Conservation (phyloP, 2,113 vertebrate genomes). For the Laticauda laticaudata region DNA sequence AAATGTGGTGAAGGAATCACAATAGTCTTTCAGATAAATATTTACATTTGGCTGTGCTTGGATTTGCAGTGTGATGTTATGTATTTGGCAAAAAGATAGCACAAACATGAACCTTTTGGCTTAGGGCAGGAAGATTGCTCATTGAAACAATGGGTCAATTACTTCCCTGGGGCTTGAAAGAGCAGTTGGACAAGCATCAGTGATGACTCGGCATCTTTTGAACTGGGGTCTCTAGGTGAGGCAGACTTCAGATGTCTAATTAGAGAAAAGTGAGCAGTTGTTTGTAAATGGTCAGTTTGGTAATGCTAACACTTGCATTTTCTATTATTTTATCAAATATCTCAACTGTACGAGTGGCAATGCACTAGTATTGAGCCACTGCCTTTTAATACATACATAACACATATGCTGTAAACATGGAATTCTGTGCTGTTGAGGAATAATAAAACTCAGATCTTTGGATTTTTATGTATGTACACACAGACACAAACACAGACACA, state of each 20-base stretch:
- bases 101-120: neutral
- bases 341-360: neutral
- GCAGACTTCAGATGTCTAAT: neutral
- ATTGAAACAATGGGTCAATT: neutral
- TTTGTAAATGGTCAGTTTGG: neutral
- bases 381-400: neutral
- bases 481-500: too few relatives aligned
- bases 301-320: neutral
- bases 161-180: neutral
- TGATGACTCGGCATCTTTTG: neutral
- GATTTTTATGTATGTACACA: neutral
- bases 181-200: neutral
- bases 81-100: neutral
- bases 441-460: neutral
- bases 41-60: neutral
- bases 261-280: neutral
- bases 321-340: neutral
- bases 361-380: neutral
- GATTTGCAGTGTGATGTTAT: neutral
- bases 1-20: neutral
- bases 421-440: neutral
- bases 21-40: neutral
- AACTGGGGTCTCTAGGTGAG: neutral
- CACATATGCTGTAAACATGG: neutral
- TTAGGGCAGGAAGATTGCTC: neutral